Percentiles rank a stretch among this genome's conserved stretches.
Evolutionary conservation across 1,140 invertebrate species (phyloP).

Genomic region (Listronotus bonariensis): DNA sequence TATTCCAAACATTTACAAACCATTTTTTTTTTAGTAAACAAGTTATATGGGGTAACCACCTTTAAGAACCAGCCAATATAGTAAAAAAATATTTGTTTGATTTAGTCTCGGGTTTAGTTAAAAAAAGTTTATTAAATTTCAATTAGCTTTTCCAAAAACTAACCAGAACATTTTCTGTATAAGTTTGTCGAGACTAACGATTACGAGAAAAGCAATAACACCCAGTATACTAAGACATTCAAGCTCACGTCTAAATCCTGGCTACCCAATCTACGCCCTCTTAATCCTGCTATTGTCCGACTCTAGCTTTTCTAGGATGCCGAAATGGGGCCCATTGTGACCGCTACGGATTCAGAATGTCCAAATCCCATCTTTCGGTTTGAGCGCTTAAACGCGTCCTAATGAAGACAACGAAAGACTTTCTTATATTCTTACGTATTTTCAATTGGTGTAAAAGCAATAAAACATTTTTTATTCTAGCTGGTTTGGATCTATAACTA

Average conservation of each 20-base stretch:
- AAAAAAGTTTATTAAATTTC: too few species aligned
- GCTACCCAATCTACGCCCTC: slow-evolving; percentile 27
- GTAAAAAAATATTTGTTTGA: too few species aligned
- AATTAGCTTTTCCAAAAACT: too few species aligned
- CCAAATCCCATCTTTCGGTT: slow-evolving; percentile 49
- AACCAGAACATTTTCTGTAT: too few species aligned
- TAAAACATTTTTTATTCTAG: too few species aligned
- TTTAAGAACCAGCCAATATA: too few species aligned
- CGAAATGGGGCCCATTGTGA: slow-evolving; percentile 44
- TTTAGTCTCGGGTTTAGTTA: too few species aligned
- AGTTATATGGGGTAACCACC: too few species aligned
- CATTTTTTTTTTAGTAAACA: too few species aligned
- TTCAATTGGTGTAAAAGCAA: not conserved
- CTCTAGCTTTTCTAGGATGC: slow-evolving; percentile 38
- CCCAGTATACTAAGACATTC: slow-evolving; percentile 6
- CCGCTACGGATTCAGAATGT: slow-evolving; percentile 37
- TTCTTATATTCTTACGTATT: slow-evolving; percentile 13
- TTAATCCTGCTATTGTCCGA: slow-evolving; percentile 48
- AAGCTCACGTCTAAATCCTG: slow-evolving; percentile 14
- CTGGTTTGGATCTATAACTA: too few species aligned
- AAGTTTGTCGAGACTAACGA: too few species aligned
- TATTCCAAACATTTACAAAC: too few species aligned
- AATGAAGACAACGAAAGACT: slow-evolving; percentile 37
- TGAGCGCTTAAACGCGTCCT: slow-evolving; percentile 42
- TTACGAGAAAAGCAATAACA: not conserved